These are phyloP conservation scores for Heterodera carotae DNA, from an alignment of 1,140 invertebrate species.

Conservation along the genomic window DNA sequence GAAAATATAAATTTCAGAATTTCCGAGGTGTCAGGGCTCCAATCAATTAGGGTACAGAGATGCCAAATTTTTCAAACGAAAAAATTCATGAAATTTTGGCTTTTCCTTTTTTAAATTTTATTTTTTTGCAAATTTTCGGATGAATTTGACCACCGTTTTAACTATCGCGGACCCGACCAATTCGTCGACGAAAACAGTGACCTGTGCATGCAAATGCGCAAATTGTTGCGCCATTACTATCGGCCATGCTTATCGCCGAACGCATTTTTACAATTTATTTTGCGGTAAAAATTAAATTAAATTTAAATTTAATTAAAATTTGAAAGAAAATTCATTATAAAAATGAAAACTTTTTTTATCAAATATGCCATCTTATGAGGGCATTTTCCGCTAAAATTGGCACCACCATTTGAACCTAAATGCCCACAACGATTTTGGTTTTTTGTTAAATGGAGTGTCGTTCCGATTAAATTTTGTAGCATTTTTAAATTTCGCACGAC, in stretches of 20 bases:
- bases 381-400: no score
- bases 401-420: no score
- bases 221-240: constrained; percentile 48
- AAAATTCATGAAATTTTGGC: not conserved
- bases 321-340: not conserved
- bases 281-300: constrained; percentile 3
- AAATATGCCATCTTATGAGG: no score
- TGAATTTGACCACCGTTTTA: constrained; percentile 58
- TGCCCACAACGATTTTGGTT: no score
- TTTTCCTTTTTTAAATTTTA: not conserved
- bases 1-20: no score
- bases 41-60: no score
- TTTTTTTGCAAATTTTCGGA: constrained; percentile 43
- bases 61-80: constrained; percentile 23
- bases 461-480: no score
- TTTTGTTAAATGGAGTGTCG: no score
- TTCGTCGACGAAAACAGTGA: constrained; percentile 10
- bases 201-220: constrained; percentile 40
- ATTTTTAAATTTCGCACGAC: no score
- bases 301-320: constrained; percentile 13
- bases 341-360: not conserved
- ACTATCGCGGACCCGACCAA: constrained; percentile 50
- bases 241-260: constrained; percentile 54
- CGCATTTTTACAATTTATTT: constrained; percentile 33
- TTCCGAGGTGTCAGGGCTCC: no score